phyloP scores from a whole-genome alignment of 2,113 vertebrate species.

The Pomatostomus ruficeps region DNA sequence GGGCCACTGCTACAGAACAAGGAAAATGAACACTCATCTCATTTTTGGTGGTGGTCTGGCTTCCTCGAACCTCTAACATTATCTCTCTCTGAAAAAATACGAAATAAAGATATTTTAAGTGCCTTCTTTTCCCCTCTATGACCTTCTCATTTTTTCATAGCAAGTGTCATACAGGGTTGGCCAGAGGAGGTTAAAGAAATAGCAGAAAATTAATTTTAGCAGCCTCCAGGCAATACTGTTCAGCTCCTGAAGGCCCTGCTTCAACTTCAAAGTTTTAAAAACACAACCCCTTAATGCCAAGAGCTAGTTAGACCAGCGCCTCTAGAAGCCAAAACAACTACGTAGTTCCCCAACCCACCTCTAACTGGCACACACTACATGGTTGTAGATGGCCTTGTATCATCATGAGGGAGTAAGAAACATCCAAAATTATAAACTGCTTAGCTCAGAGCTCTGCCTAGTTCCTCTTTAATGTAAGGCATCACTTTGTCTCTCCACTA shows the following conservation, averaged over 20 bases:
- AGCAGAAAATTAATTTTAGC: neutral
- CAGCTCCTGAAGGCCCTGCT: neutral
- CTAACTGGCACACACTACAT: fast-evolving
- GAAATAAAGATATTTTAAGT: neutral
- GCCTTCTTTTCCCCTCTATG: neutral
- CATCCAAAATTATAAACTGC: neutral
- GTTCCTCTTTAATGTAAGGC: neutral
- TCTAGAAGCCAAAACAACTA: neutral
- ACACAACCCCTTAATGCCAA: neutral
- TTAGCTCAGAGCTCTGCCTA: neutral
- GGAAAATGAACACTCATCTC: neutral
- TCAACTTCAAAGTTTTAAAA: neutral
- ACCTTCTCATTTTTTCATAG: neutral
- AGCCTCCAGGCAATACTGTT: neutral
- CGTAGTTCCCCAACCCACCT: neutral
- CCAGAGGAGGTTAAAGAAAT: neutral
- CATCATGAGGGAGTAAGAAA: neutral
- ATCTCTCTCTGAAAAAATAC: neutral
- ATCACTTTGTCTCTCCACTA: neutral
- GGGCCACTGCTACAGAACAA: neutral
- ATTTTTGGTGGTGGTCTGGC: neutral
- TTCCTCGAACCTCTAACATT: neutral
- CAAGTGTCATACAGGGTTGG: neutral
- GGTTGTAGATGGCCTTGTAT: neutral
- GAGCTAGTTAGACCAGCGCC: neutral